These are phyloP conservation scores for Syndactyla subalaris DNA, from an alignment of 2,797 vertebrate species.

Conservation along the genomic window DNA sequence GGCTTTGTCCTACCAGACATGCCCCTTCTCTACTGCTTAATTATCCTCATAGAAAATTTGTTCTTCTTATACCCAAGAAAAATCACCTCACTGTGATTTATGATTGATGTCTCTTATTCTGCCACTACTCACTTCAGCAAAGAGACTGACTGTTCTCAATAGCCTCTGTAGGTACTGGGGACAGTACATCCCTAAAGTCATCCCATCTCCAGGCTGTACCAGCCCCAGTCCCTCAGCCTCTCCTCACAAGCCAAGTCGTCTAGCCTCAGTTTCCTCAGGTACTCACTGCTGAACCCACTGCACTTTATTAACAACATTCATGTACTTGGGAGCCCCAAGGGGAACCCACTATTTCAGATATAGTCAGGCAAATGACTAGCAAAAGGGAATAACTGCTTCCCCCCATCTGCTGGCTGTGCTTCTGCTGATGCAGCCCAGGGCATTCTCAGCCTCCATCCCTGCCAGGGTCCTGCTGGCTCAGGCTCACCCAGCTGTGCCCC, in stretches of 20 bases:
- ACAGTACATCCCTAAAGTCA: background rate
- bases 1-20: background rate
- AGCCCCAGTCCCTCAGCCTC: background rate
- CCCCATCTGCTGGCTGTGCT: background rate
- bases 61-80: background rate
- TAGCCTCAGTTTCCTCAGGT: background rate
- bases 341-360: background rate
- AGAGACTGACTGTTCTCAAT: background rate
- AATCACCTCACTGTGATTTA: background rate
- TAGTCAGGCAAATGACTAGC: background rate
- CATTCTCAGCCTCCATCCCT: background rate
- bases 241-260: background rate
- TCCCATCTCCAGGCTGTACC: background rate
- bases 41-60: background rate
- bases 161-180: background rate
- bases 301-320: background rate
- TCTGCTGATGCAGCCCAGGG: background rate
- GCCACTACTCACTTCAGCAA: background rate
- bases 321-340: rapidly evolving
- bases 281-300: background rate
- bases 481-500: background rate
- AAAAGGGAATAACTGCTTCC: background rate
- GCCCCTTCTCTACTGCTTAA: background rate
- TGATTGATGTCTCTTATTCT: background rate
- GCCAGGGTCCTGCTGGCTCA: background rate